Evolutionary conservation across 2,888 invertebrate species (phyloP), one percentile per base, ranked within the genome.

Genomic region (Marasmarcha lunaedactyla): DNA sequence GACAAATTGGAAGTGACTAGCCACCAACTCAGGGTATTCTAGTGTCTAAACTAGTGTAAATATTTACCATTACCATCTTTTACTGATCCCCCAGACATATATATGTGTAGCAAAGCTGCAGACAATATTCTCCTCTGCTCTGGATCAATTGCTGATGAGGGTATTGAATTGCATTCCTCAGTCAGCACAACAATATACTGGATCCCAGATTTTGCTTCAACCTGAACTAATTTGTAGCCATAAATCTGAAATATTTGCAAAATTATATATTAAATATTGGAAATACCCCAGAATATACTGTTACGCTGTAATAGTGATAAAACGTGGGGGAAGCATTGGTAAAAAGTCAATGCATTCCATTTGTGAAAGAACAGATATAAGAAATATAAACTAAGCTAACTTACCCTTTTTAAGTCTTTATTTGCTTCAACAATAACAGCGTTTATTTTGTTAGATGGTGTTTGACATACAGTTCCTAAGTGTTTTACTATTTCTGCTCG

Each of bases 51-150:
- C 7, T 20, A 20, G 20, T 20, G 3, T 20, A 5, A 7, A 20
- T 20, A 7, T 20, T 3, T 20, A 5, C 20, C 20, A 7, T 20
- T 54, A 86, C 86, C 85, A 66, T 85, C 85, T 49, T 63, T 74
- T 1, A 85, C 81, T 1, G 67, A 52, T 6, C 73, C 76, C 2
- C 81, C 79, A 7, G 57, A 63, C 86, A 87, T 87, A 42, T 65
- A 87, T 25, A 87, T 85, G 42, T 87, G 87, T 2, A 67, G 59
- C 0, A 87, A 67, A 0, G 74, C 58, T 6, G 85, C 66, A 27
- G 79, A 59, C 12, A 87, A 50, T 6, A 87, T 42, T 30, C 59
- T 66, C 30, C 79, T 47, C 1, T 72, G 71, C 1, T 53, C 43
- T 0, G 47, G 33, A 27, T 77, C 67, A 0, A 45, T 49, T 1